These are phyloP conservation scores for Leucozona laternaria DNA, from an alignment of 2,888 invertebrate species.

Conservation along the genomic window DNA sequence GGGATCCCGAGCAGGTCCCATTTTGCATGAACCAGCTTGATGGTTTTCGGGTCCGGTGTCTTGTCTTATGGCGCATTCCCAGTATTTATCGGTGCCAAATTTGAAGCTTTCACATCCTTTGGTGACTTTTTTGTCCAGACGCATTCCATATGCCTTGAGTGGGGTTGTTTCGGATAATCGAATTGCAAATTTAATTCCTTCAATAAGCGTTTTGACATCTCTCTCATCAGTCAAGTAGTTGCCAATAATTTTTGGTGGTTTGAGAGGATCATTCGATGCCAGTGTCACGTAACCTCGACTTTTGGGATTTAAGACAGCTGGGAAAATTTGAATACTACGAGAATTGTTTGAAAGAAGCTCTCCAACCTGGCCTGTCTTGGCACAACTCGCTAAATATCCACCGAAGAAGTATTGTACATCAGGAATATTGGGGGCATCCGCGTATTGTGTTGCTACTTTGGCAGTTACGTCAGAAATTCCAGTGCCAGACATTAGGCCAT, in stretches of 20 bases:
- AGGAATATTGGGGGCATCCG: slow-evolving; percentile 90
- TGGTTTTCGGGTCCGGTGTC: slow-evolving; percentile 93
- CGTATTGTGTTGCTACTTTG: slow-evolving; percentile 91
- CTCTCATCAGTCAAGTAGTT: slow-evolving; percentile 87
- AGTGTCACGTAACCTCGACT: slow-evolving; percentile 92
- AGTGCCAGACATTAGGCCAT: slow-evolving; percentile 95
- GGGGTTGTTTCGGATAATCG: slow-evolving; percentile 89
- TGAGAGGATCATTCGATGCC: slow-evolving; percentile 90
- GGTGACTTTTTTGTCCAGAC: slow-evolving; percentile 89
- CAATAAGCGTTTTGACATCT: slow-evolving; percentile 91
- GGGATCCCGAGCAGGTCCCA: slow-evolving; percentile 89
- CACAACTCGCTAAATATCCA: slow-evolving; percentile 93
- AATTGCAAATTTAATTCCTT: slow-evolving; percentile 92
- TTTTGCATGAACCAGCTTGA: slow-evolving; percentile 92
- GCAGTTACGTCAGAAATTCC: slow-evolving; percentile 95
- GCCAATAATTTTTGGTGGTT: slow-evolving; percentile 93
- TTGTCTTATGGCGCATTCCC: slow-evolving; percentile 89
- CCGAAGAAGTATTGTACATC: slow-evolving; percentile 95
- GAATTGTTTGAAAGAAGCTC: slow-evolving; percentile 89
- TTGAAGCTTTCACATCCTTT: slow-evolving; percentile 89
- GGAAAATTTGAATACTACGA: slow-evolving; percentile 90
- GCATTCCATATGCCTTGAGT: slow-evolving; percentile 88
- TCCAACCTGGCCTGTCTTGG: slow-evolving; percentile 93
- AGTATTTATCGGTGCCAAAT: slow-evolving; percentile 90
- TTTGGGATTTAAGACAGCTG: slow-evolving; percentile 93